Evolutionary conservation across 2,888 invertebrate species (phyloP), one percentile per base, ranked within the genome.

Genomic region (Apantesis nais): DNA sequence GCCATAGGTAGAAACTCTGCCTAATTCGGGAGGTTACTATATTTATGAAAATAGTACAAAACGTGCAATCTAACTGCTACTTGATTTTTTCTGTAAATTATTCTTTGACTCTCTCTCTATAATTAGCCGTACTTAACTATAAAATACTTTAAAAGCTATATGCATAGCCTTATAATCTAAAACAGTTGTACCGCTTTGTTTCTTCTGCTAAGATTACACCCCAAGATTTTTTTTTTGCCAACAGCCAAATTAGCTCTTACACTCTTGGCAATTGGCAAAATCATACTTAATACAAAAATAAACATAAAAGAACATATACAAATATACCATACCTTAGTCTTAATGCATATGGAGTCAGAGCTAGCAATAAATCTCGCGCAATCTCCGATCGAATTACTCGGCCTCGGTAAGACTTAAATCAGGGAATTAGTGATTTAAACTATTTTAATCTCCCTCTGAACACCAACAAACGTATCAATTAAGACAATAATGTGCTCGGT

Each of bases 391-490:
- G 79, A 71, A 73, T 73, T 80, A 75, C 77, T 72, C 67, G 72
- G 70, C 61, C 73, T 64, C 70, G 73, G 74, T 66, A 62, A 63
- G 19, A 67, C 71, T 72, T 79, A 73, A 79, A 81, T 79, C 77
- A 73, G 61, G 65, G 82, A 85, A 84, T 85, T 85, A 85, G 85
- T 80, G 74, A 81, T 78, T 78, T 79, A 74, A 81, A 82, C 79
- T 75, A 77, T 81, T 79, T 82, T 82, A 83, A 81, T 80, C 78
- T 76, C 72, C 71, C 72, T 37, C 39, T 63, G 67, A 74, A 72
- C 70, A 74, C 74, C 74, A 78, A 84, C 85, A 83, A 87, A 92
- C 90, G 88, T 89, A 89, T 92, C 91, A 92, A 92, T 92, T 92
- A 92, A 92, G 88, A 86, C 88, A 88, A 90, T 92, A 88, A 88